Evolutionary conservation across 2,888 invertebrate genomes (phyloP).

Genomic region (Lydus trimaculatus): DNA sequence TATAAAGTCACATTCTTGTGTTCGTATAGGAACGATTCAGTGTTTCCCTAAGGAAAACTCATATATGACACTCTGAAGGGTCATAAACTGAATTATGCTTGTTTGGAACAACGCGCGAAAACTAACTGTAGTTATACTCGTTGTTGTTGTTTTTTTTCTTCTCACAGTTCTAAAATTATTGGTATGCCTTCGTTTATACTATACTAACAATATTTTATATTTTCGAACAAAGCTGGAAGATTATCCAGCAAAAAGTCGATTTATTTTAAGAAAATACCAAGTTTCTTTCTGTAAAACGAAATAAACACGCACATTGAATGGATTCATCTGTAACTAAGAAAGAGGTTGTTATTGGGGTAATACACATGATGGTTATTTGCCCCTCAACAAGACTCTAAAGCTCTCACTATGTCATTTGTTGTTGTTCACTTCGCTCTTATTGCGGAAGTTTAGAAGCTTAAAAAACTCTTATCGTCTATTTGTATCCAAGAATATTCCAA

Average conservation of each 20-base stretch:
- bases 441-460: conserved; percentile 30
- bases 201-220: not conserved
- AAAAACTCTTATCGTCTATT: conserved; percentile 27
- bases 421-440: conserved; percentile 28
- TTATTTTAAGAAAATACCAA: conserved; percentile 19
- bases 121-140: conserved; percentile 51
- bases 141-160: conserved; percentile 43
- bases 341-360: conserved; percentile 34
- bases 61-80: conserved; percentile 54
- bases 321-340: conserved; percentile 22
- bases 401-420: conserved; percentile 32
- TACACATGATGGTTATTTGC: conserved; percentile 39
- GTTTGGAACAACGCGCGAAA: conserved; percentile 55
- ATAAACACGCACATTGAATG: conserved; percentile 24
- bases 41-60: conserved; percentile 46
- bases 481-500: conserved; percentile 3
- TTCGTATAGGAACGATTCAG: conserved; percentile 39
- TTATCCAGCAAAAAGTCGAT: conserved; percentile 16
- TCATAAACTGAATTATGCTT: conserved; percentile 58
- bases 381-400: conserved; percentile 34
- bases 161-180: conserved; percentile 43
- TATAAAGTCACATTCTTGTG: conserved; percentile 38
- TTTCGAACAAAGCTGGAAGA: not conserved
- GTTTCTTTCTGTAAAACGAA: not conserved
- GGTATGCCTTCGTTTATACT: conserved; percentile 28